These are phyloP conservation scores for Setipinna tenuifilis DNA, from an alignment of 2,797 vertebrate species.

Conservation along the genomic window DNA sequence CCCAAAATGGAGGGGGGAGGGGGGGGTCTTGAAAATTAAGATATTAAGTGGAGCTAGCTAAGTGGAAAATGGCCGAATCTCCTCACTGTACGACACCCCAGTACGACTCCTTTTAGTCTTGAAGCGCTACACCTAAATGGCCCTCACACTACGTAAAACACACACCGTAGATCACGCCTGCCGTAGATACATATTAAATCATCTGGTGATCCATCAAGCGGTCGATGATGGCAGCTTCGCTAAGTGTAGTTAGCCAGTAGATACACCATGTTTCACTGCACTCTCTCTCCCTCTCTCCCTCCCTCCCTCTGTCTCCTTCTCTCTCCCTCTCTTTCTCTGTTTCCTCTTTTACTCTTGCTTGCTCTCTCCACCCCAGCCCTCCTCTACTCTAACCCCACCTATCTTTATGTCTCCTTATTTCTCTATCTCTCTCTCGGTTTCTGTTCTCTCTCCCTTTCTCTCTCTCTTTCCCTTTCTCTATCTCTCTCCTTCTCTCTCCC, in stretches of 20 bases:
- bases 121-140: neutral
- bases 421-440: neutral
- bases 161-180: neutral
- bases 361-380: too few species aligned
- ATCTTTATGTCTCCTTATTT: too few species aligned
- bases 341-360: too few species aligned
- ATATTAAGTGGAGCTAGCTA: neutral
- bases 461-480: too few species aligned
- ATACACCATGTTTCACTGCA: neutral
- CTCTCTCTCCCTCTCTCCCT: neutral
- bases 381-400: too few species aligned
- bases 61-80: neutral
- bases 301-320: too few species aligned
- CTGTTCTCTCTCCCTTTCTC: neutral
- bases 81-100: neutral
- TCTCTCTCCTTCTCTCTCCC: too few species aligned
- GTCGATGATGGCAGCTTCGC: neutral
- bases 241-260: neutral
- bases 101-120: neutral
- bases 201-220: neutral
- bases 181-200: slow-evolving; percentile 14
- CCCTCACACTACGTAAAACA: slow-evolving; percentile 4
- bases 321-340: neutral
- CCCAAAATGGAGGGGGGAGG: neutral
- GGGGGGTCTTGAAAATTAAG: neutral